A percentile compares a stretch with the other conserved stretches of the same genome.
Conservation (phyloP, 2,113 vertebrate species). For the Chitala chitala region DNA sequence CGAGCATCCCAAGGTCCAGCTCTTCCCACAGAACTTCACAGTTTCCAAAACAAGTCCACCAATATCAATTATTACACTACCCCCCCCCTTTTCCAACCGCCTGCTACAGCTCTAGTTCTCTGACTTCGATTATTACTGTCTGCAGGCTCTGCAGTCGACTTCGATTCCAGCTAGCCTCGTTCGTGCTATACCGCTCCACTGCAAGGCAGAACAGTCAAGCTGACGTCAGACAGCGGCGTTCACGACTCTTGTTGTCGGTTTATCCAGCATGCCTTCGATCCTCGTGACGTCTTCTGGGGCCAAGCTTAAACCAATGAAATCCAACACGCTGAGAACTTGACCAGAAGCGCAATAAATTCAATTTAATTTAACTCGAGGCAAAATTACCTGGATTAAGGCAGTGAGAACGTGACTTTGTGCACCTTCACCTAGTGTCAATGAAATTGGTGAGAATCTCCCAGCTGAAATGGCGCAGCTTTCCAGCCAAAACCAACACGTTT, state of each 20-base stretch:
- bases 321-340: background rate
- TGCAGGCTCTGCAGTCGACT: conserved; percentile 51
- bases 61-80: conserved; percentile 68
- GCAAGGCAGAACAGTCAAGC: too few species aligned
- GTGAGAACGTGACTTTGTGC: conserved; percentile 44
- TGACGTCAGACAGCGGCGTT: too few species aligned
- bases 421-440: background rate
- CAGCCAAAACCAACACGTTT: conserved; percentile 67
- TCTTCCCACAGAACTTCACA: conserved; percentile 61
- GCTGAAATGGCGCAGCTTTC: conserved; percentile 29
- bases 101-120: conserved; percentile 54
- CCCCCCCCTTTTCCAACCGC: conserved; percentile 46
- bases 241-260: too few species aligned
- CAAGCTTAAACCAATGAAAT: background rate
- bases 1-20: conserved; percentile 39
- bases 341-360: too few species aligned
- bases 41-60: conserved; percentile 71
- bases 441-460: conserved; percentile 6
- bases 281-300: background rate
- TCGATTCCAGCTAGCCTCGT: background rate
- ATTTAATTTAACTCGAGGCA: too few species aligned
- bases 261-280: too few species aligned
- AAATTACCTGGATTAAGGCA: conserved; percentile 14
- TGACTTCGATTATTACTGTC: conserved; percentile 48
- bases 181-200: background rate